These are phyloP conservation scores for Lampris incognitus DNA, from an alignment of 2,113 vertebrate genomes.

Conservation along the genomic window DNA sequence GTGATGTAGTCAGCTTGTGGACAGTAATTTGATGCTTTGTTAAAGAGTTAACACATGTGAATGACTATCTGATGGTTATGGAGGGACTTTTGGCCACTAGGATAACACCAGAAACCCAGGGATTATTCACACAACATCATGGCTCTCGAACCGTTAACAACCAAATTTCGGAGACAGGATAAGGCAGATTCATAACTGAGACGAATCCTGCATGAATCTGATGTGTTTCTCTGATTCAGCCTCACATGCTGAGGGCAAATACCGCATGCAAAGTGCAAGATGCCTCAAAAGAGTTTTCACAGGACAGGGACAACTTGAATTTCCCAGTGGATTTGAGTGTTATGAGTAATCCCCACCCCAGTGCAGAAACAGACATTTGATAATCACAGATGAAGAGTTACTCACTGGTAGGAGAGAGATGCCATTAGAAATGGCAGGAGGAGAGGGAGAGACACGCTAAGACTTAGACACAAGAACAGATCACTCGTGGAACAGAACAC, in stretches of 20 bases:
- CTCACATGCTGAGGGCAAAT: slow-evolving; percentile 63
- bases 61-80: slow-evolving; percentile 54
- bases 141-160: slow-evolving; percentile 45
- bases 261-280: slow-evolving; percentile 60
- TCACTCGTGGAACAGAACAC: slow-evolving; percentile 79
- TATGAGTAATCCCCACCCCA: slow-evolving; percentile 78
- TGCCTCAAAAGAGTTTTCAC: slow-evolving; percentile 26
- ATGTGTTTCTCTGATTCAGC: slow-evolving; percentile 54
- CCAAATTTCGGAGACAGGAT: slow-evolving; percentile 26
- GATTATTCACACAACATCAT: slow-evolving; percentile 78
- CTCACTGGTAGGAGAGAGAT: slow-evolving; percentile 74
- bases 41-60: slow-evolving; percentile 39
- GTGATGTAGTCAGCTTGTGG: slow-evolving; percentile 13
- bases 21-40: slow-evolving; percentile 24
- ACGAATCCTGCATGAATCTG: slow-evolving; percentile 61
- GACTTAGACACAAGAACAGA: slow-evolving; percentile 77
- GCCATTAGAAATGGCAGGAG: slow-evolving; percentile 74
- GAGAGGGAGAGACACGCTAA: slow-evolving; percentile 74
- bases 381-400: slow-evolving; percentile 80
- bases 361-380: slow-evolving; percentile 76
- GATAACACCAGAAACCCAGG: slow-evolving; percentile 74
- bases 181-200: slow-evolving; percentile 65
- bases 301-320: slow-evolving; percentile 22
- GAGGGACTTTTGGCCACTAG: slow-evolving; percentile 51
- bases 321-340: slow-evolving; percentile 55